A percentile compares a stretch with the other conserved stretches of the same genome.
Evolutionary conservation across 2,888 invertebrate genomes (phyloP).

Genomic region (Melipona bicolor): DNA sequence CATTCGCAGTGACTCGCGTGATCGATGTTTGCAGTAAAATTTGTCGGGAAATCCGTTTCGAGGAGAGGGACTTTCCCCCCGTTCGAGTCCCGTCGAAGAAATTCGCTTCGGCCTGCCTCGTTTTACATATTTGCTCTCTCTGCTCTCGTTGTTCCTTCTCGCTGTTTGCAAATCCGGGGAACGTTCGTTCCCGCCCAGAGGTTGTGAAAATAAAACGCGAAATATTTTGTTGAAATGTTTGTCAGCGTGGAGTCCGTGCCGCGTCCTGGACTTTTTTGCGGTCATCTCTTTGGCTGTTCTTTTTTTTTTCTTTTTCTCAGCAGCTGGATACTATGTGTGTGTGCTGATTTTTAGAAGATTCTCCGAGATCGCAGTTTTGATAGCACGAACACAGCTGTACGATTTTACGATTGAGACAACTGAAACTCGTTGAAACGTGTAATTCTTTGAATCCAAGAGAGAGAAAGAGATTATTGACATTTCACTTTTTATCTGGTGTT

Average conservation of each 20-base stretch:
- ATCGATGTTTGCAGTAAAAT: background rate
- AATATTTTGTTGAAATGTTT: slow-evolving; percentile 8
- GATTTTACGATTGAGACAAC: background rate
- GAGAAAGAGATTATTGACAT: too few species aligned
- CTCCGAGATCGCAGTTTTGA: background rate
- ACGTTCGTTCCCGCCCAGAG: background rate
- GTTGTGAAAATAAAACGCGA: slow-evolving; percentile 9
- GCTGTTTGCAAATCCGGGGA: slow-evolving; percentile 8
- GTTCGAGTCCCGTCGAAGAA: background rate
- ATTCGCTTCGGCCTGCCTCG: slow-evolving; percentile 2
- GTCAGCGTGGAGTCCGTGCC: background rate
- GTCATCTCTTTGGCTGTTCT: background rate
- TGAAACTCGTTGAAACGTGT: background rate
- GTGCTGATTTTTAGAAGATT: background rate
- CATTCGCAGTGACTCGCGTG: too few species aligned
- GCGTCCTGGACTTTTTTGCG: background rate
- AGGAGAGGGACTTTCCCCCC: background rate
- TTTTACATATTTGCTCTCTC: slow-evolving; percentile 9
- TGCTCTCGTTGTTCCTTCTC: background rate
- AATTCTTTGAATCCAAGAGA: background rate
- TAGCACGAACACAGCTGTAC: background rate
- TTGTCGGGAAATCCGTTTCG: background rate
- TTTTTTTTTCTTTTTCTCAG: background rate
- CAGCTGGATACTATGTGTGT: background rate
- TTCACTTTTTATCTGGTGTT: too few species aligned